Evolutionary conservation across 2,113 vertebrate genomes (phyloP), one percentile per base, ranked within the genome.

Genomic region (Syngnathus scovelli): DNA sequence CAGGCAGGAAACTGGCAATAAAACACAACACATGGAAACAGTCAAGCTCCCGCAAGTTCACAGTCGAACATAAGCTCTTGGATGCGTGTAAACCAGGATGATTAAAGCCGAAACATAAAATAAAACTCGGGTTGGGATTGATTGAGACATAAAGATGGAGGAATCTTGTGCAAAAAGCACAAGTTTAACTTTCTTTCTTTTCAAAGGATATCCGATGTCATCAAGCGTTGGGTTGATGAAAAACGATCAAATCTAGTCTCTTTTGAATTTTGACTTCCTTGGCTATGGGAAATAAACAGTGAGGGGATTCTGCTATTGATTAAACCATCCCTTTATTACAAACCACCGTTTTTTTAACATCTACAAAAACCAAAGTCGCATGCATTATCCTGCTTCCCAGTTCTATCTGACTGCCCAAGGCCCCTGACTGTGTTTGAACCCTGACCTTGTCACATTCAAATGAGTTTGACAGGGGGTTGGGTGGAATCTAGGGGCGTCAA

Each of bases 371-470:
- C 63, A n/a, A 78, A 87, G 70, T 38, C 72, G 72, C 67, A 81
- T 80, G 69, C 76, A 69, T 44, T 60, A 69, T 23, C 56, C 43
- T 1, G 23, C 66, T 72, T 72, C 78, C 66, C 59, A 72, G 78
- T 85, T 84, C 78, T 78, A 68, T 84, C 75, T 74, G 80, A 86
- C 81, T 76, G 78, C 85, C 81, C 65, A 68, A 16, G 51, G 75
- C 80, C 83, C 70, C 82, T 78, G 69, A 76, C 83, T 77, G 80
- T 74, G 79, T 83, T 76, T 87, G 85, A 86, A 86, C 84, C 77
- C 82, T 91, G 86, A 91, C 91, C 89, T 85, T 85, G 89, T 91
- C 85, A 86, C 84, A 83, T 86, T 87, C 44, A 52, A 86, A 76
- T 80, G 84, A 73, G 61, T 81, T 74, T 69, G 69, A 69, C 58